Base-by-base conservation (phyloP, 2,888 invertebrate genomes). In the Scelioninae gen. 1 region DNA sequence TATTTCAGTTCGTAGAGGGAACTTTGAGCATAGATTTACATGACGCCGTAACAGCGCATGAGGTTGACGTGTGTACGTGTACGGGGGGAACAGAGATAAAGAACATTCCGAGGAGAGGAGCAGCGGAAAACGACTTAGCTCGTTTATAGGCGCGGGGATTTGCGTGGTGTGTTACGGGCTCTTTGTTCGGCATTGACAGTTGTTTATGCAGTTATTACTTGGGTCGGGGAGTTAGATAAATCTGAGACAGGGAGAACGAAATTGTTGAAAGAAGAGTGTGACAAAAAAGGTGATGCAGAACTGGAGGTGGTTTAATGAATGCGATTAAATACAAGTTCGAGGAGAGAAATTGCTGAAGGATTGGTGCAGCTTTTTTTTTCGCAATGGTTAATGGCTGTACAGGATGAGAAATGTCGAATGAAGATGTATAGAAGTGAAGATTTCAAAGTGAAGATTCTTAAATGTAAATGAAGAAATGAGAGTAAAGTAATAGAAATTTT, bases 11-110 rank as follows among this genome's bases (percentile, higher is more conserved):
- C 43, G 85, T 75, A 75, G 86, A 78, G 83, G 81, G 85, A 83
- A 81, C 71, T 84, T 87, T 84, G 85, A 84, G 84, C 66, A 60
- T 76, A 85, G 83, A 90, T 89, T 90, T 89, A 87, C 87, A 89
- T 86, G 88, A 87, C 83, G 87, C 82, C 83, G 84, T 84, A 55
- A 71, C 51, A 68, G 66, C 75, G 69, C 49, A 78, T 49, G 58
- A 78, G 47, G 45, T 47, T 34, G 31, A 11, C 15, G 75, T 40
- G 34, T 40, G 32, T 31, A n/a, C 23, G 9, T 9, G 49, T n/a
- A 45, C 15, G 34, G 1, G 40, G 51, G 6, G 13, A 15, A 63
- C 43, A 58, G 23, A 66, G 69, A 75, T 53, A 38, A 43, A 56
- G 40, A 55, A 58, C 69, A 47, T 58, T 55, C 63, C 75, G 58